These are phyloP conservation scores for Drosophila leonis DNA, from an alignment of 2,888 invertebrate genomes.

Conservation along the genomic window DNA sequence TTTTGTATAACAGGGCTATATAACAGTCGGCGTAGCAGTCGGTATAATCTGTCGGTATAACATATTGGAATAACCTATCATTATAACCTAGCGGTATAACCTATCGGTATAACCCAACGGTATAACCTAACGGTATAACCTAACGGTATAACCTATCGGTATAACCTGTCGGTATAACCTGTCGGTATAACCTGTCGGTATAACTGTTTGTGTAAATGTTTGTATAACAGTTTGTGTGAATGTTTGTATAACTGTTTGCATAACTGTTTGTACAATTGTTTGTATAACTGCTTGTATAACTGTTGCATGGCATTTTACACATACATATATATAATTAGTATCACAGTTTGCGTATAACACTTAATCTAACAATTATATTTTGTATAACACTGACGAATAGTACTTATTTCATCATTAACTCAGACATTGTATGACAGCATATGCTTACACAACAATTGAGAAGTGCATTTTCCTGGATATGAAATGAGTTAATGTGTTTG, in stretches of 20 bases:
- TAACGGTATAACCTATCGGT: too few relatives aligned
- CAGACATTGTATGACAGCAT: constrained; percentile 6
- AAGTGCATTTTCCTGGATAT: constrained; percentile 18
- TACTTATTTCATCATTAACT: neutral
- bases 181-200: too few relatives aligned
- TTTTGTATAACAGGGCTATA: too few relatives aligned
- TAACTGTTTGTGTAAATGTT: neutral
- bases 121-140: too few relatives aligned
- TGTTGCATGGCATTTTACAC: too few relatives aligned
- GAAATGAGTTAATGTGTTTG: constrained; percentile 48
- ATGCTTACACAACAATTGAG: constrained; percentile 42
- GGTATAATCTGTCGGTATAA: too few relatives aligned
- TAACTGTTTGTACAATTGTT: neutral
- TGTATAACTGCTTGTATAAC: neutral
- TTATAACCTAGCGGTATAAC: too few relatives aligned
- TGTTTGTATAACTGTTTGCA: constrained; percentile 1
- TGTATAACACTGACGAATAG: constrained; percentile 3
- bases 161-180: too few relatives aligned
- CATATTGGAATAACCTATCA: too few relatives aligned
- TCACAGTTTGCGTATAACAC: neutral
- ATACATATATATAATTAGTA: too few relatives aligned
- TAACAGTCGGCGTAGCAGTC: too few relatives aligned
- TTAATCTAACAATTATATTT: neutral
- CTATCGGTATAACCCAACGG: too few relatives aligned
- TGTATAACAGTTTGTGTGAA: neutral